These are phyloP conservation scores for Tiliacea aurago DNA, from an alignment of 2,888 invertebrate species.

Conservation along the genomic window DNA sequence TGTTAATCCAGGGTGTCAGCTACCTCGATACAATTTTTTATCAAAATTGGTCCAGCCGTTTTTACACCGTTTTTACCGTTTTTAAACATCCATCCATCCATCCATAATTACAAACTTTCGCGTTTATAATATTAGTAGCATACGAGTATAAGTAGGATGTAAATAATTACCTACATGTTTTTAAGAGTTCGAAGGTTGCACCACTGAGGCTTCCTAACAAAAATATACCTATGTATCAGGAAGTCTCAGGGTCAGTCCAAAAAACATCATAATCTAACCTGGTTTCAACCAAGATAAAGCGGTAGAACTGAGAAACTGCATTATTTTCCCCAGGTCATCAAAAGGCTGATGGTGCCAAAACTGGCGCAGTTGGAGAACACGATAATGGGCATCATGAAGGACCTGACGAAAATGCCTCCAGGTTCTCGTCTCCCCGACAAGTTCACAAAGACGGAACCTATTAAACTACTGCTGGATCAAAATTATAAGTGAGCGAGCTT, in stretches of 20 bases:
- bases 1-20: no score
- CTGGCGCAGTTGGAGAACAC: slow-evolving; percentile 87
- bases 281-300: not conserved
- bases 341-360: slow-evolving; percentile 87
- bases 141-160: no score
- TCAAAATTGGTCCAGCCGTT: no score
- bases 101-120: no score
- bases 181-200: no score
- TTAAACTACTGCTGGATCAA: slow-evolving; percentile 83
- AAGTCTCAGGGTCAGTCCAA: not conserved
- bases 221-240: no score
- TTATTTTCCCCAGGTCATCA: slow-evolving; percentile 77
- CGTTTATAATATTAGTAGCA: no score
- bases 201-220: not conserved
- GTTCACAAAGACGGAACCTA: slow-evolving; percentile 86
- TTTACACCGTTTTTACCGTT: no score
- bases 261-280: no score
- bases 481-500: slow-evolving; percentile 83
- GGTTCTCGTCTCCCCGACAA: slow-evolving; percentile 87
- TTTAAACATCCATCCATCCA: no score
- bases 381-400: slow-evolving; percentile 89
- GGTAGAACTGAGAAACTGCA: not conserved
- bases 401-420: slow-evolving; percentile 85
- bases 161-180: no score
- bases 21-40: no score